phyloP scores from a whole-genome alignment of 2,888 invertebrate species.

The Acanthosepion pharaonis region DNA sequence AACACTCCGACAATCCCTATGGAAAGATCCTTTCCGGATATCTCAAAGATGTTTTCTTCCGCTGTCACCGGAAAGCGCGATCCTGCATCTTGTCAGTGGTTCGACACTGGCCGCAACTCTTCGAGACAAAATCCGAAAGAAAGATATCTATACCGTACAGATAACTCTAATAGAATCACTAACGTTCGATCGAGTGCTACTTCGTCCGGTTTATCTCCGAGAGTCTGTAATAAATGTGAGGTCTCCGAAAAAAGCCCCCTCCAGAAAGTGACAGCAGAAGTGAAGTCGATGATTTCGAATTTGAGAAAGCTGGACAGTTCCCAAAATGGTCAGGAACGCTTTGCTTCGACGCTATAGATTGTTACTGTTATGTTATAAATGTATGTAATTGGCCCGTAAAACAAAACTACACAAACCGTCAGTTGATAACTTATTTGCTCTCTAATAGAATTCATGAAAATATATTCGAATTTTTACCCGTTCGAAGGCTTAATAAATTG shows the following conservation, averaged over 20 bases:
- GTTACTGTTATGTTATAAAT: no score
- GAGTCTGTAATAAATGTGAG: not conserved
- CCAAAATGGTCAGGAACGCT: not conserved
- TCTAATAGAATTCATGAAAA: no score
- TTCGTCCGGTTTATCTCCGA: not conserved
- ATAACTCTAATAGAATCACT: not conserved
- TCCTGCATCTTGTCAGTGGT: not conserved
- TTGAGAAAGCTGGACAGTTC: not conserved
- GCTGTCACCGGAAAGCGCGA: not conserved
- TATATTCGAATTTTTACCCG: no score
- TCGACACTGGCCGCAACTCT: not conserved
- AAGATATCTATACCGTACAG: not conserved
- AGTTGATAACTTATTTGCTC: no score
- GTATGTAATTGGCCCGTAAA: no score
- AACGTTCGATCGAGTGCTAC: not conserved
- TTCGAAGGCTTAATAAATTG: no score
- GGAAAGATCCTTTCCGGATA: not conserved
- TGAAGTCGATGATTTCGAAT: not conserved
- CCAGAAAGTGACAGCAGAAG: not conserved
- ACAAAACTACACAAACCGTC: no score
- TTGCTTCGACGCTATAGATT: not conserved
- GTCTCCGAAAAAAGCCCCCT: not conserved
- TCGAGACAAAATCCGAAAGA: not conserved
- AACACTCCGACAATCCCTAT: not conserved
- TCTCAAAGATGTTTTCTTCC: not conserved